Evolutionary conservation across 2,113 vertebrate genomes (phyloP).

Genomic region (Plotosus lineatus): DNA sequence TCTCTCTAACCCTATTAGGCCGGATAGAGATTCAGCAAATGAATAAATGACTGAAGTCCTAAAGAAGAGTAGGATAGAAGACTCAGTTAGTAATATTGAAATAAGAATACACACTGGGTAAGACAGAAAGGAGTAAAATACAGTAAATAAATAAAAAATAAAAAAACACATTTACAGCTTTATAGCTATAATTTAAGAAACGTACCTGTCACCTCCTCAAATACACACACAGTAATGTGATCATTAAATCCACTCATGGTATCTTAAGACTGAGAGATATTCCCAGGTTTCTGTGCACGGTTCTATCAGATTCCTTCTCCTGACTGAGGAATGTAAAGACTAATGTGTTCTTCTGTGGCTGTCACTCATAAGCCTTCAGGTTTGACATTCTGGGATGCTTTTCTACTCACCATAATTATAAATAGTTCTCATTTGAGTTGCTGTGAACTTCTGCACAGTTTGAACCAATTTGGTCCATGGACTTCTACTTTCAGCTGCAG

Average conservation of each 20-base stretch:
- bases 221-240: neutral
- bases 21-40: too few species aligned
- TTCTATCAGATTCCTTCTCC: neutral
- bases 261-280: neutral
- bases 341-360: neutral
- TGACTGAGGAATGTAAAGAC: neutral
- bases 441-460: neutral
- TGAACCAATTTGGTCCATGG: neutral
- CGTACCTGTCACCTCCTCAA: neutral
- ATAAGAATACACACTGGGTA: neutral
- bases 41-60: too few species aligned
- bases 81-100: neutral
- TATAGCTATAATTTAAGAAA: neutral
- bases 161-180: neutral
- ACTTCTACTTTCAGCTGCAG: neutral
- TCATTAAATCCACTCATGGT: neutral
- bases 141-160: too few species aligned
- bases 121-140: neutral
- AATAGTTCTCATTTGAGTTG: neutral
- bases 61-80: too few species aligned
- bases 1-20: too few species aligned
- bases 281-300: too few species aligned
- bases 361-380: neutral
- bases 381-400: neutral
- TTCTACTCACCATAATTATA: neutral